These are phyloP conservation scores for Crotalus viridis DNA, from an alignment of 2,113 vertebrate genomes.

Conservation along the genomic window DNA sequence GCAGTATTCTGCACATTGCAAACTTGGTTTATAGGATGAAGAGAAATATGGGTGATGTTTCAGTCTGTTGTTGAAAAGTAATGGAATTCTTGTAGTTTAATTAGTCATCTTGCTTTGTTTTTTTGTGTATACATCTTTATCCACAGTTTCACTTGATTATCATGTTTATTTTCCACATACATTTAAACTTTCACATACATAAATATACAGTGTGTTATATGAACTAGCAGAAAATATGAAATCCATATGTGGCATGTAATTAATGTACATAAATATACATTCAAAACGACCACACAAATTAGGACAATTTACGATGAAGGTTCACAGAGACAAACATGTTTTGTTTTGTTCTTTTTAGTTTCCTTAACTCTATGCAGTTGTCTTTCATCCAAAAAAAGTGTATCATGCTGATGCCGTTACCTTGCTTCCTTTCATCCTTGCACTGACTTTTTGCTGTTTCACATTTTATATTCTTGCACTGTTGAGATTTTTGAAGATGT, in stretches of 20 bases:
- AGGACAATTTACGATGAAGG: not conserved
- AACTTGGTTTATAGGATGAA: not conserved
- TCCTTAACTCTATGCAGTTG: not conserved
- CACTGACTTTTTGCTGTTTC: not conserved
- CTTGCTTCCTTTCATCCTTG: not conserved
- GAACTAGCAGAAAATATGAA: not conserved
- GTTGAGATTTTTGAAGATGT: not conserved
- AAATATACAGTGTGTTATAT: not conserved
- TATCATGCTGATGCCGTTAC: not conserved
- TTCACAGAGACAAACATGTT: not conserved
- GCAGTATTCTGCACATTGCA: not conserved
- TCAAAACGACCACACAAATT: not conserved
- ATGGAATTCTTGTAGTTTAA: not conserved
- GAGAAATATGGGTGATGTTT: not conserved
- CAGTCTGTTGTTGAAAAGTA: not conserved
- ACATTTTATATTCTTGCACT: not conserved
- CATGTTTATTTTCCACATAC: not conserved
- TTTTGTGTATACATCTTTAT: not conserved
- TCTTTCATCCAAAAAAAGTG: conserved; percentile 2
- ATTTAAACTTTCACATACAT: not conserved
- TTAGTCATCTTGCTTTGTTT: not conserved
- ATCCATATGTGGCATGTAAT: not conserved
- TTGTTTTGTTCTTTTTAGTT: conserved; percentile 18
- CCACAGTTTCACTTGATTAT: not conserved
- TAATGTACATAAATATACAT: not conserved